Evolutionary conservation across 2,888 invertebrate genomes (phyloP).

Genomic region (Penaeus monodon): DNA sequence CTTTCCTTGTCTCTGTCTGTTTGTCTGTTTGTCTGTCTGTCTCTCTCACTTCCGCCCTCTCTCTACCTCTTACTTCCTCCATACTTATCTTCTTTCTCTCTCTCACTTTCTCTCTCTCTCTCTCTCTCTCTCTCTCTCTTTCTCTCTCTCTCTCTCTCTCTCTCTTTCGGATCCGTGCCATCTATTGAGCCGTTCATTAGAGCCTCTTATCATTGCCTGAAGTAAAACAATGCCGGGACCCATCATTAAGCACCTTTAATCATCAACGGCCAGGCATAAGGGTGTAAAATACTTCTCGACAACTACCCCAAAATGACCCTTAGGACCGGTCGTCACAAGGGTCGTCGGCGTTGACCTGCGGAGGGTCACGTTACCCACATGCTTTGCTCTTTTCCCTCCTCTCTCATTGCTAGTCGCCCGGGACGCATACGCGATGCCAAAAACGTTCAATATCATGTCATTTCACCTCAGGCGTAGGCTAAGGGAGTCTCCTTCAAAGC

Average conservation of each 20-base stretch:
- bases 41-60: too few species aligned
- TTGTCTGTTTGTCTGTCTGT: too few species aligned
- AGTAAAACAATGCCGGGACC: conserved; percentile 26
- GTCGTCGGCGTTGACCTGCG: not conserved
- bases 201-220: conserved; percentile 35
- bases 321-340: not conserved
- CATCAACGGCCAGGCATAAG: not conserved
- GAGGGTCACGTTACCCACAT: not conserved
- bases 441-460: conserved; percentile 23
- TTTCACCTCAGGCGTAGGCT: conserved; percentile 17
- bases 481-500: not conserved
- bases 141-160: conserved; percentile 14
- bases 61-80: too few species aligned
- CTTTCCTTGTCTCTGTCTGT: too few species aligned
- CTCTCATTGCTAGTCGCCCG: conserved; percentile 27
- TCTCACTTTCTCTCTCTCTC: not conserved
- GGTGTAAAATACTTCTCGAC: not conserved
- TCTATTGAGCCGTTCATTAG: conserved; percentile 28
- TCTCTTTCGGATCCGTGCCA: not conserved
- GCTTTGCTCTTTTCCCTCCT: not conserved
- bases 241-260: conserved; percentile 37
- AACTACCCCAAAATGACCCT: not conserved
- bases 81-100: too few species aligned
- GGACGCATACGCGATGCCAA: conserved; percentile 8
- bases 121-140: not conserved